A percentile compares a stretch with the other conserved stretches of the same genome.
phyloP scores from a whole-genome alignment of 2,113 vertebrate genomes.

The Mesoclemmys tuberculata region DNA sequence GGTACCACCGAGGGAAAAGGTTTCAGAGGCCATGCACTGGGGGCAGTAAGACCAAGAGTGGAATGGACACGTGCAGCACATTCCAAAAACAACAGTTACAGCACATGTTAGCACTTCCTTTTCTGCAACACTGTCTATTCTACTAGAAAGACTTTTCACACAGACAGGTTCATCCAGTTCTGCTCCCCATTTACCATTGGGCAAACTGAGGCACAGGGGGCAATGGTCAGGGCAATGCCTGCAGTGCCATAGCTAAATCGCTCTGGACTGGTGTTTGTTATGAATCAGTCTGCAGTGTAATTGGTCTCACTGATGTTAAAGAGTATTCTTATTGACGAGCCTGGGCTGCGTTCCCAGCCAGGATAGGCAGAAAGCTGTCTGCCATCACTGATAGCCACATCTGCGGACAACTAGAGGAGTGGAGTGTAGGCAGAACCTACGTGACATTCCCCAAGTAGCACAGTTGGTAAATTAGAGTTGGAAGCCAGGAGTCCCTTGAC shows the following conservation, averaged over 20 bases:
- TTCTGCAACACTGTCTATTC: not conserved
- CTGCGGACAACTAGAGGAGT: not conserved
- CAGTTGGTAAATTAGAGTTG: not conserved
- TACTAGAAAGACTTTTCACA: not conserved
- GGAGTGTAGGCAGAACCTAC: not conserved
- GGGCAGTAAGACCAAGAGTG: not conserved
- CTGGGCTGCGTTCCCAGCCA: not conserved
- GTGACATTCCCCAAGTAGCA: not conserved
- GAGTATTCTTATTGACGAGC: not conserved
- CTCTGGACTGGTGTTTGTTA: not conserved
- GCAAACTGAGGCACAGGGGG: not conserved
- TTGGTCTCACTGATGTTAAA: not conserved
- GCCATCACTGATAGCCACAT: not conserved
- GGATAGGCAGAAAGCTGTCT: not conserved
- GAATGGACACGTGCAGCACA: not conserved
- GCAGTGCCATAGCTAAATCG: not conserved
- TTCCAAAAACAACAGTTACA: not conserved
- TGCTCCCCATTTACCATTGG: not conserved
- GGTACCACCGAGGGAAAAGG: not conserved
- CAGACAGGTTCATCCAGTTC: not conserved
- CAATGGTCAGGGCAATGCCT: not conserved
- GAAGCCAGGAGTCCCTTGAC: not conserved
- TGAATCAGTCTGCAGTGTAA: not conserved
- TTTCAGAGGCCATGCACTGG: not conserved
- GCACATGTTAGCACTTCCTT: not conserved